Evolutionary conservation across 2,113 vertebrate genomes (phyloP).

Genomic region (Rattus rattus): DNA sequence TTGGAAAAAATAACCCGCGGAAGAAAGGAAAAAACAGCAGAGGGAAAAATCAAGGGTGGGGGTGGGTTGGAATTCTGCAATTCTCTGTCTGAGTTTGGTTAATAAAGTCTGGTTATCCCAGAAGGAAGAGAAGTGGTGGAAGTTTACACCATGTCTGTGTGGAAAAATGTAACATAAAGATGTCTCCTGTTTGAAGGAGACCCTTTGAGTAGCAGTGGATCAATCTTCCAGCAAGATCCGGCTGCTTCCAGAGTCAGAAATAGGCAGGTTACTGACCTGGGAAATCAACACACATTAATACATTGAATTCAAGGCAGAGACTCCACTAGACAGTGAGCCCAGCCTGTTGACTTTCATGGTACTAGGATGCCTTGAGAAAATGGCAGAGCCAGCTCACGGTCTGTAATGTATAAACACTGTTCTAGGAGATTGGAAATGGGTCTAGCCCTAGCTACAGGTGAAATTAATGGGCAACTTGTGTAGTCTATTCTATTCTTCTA

Average conservation of each 20-base stretch:
- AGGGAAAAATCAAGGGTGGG: conserved; percentile 44
- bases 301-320: conserved; percentile 25
- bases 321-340: neutral
- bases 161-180: conserved; percentile 54
- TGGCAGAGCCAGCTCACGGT: neutral
- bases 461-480: neutral
- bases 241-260: conserved; percentile 41
- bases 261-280: neutral
- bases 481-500: neutral
- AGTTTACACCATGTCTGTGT: conserved; percentile 38
- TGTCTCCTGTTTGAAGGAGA: conserved; percentile 38
- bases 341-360: neutral
- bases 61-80: conserved; percentile 23
- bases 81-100: conserved; percentile 60
- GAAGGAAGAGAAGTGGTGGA: conserved; percentile 49
- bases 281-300: conserved; percentile 36
- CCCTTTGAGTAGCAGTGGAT: conserved; percentile 33
- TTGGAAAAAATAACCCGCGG: conserved; percentile 70
- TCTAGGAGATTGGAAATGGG: neutral
- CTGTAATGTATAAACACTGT: neutral
- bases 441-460: neutral
- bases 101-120: conserved; percentile 66
- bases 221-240: neutral
- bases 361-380: conserved; percentile 28
- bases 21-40: conserved; percentile 66